These are phyloP conservation scores for Cylas formicarius DNA, from an alignment of 1,140 invertebrate genomes.

Conservation along the genomic window DNA sequence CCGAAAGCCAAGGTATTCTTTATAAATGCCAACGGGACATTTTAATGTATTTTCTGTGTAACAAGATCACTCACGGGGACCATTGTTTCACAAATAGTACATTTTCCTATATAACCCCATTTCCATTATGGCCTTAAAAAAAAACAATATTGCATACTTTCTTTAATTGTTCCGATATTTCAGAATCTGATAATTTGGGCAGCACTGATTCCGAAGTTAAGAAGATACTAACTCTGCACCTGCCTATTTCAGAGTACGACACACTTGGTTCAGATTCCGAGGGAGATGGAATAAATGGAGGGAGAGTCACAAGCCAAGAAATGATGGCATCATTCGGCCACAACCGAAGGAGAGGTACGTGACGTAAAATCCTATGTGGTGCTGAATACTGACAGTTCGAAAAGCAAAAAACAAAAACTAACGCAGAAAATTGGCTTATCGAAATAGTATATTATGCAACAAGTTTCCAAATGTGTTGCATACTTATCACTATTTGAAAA, in stretches of 20 bases:
- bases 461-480: too few species aligned
- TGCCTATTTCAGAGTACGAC: constrained; percentile 82
- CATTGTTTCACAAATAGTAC: too few species aligned
- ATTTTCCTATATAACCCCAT: too few species aligned
- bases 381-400: neutral
- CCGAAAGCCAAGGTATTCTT: constrained; percentile 66
- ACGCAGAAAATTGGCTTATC: too few species aligned
- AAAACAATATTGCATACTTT: neutral
- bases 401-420: neutral
- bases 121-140: too few species aligned
- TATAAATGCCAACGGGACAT: too few species aligned
- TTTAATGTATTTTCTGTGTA: too few species aligned
- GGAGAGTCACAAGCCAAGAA: constrained; percentile 46
- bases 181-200: constrained; percentile 79
- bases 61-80: too few species aligned
- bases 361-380: constrained; percentile 3
- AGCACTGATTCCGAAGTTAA: constrained; percentile 81
- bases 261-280: constrained; percentile 68
- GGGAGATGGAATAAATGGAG: too few species aligned
- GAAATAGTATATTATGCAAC: too few species aligned
- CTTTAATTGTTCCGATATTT: constrained; percentile 42
- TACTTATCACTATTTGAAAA: too few species aligned
- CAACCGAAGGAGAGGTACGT: constrained; percentile 47
- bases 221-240: constrained; percentile 80
- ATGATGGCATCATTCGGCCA: constrained; percentile 54